These are phyloP conservation scores for Pseudorhiza aurosa DNA, from an alignment of 30 jellyfish, hydroid and myxozoan genomes.

Conservation along the genomic window DNA sequence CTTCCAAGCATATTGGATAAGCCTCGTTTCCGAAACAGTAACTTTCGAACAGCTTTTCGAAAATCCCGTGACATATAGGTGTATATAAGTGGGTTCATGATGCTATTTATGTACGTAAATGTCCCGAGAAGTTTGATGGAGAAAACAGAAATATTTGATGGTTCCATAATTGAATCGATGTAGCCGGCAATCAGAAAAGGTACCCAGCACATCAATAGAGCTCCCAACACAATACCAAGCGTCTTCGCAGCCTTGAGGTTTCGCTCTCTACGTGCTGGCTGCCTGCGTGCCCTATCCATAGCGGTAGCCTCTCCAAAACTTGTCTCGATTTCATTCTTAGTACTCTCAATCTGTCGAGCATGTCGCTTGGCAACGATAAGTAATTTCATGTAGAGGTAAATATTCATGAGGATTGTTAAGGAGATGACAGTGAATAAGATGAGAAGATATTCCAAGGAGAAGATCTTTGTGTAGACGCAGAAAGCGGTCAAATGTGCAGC, in stretches of 20 bases:
- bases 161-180: slow-evolving; percentile 38
- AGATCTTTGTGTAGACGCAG: slow-evolving; percentile 84
- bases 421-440: slow-evolving; percentile 35
- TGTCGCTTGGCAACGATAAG: slow-evolving; percentile 79
- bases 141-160: slow-evolving; percentile 54
- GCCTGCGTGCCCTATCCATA: slow-evolving; percentile 16
- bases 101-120: slow-evolving; percentile 80
- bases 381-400: slow-evolving; percentile 49
- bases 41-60: slow-evolving; percentile 61
- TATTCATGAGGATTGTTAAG: slow-evolving; percentile 59
- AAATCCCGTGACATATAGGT: slow-evolving; percentile 89
- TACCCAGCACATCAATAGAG: slow-evolving; percentile 79
- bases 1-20: slow-evolving; percentile 40
- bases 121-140: slow-evolving; percentile 78
- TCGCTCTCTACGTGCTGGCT: slow-evolving; percentile 61
- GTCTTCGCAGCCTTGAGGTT: slow-evolving; percentile 87
- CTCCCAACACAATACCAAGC: slow-evolving; percentile 88
- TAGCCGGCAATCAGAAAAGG: slow-evolving; percentile 73
- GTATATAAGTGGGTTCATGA: slow-evolving; percentile 81
- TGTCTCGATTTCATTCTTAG: slow-evolving; percentile 69
- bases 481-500: slow-evolving; percentile 48
- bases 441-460: slow-evolving; percentile 71
- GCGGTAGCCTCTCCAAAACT: slow-evolving; percentile 42
- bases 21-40: slow-evolving; percentile 60
- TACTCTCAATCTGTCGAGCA: slow-evolving; percentile 72